Conservation (phyloP, 2,797 vertebrate species). For the Acropternis orthonyx region DNA sequence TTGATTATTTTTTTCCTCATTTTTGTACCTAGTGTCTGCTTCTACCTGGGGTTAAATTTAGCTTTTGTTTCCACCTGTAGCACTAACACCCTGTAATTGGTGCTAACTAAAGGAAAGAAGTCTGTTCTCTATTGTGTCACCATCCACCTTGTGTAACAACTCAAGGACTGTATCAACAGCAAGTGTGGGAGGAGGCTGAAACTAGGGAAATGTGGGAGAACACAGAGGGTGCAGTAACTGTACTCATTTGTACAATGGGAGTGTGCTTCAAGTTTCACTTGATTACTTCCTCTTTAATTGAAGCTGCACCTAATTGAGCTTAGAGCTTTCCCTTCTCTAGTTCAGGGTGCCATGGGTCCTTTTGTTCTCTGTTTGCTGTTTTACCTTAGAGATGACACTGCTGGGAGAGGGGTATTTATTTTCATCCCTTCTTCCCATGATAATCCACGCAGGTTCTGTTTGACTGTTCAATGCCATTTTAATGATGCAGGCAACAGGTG, state of each 20-base stretch:
- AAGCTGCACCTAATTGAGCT: neutral
- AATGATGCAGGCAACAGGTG: conserved; percentile 38
- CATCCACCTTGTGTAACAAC: neutral
- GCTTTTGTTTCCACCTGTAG: neutral
- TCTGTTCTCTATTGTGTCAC: neutral
- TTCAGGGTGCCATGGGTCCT: neutral
- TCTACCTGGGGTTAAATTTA: neutral
- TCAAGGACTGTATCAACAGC: rapidly evolving
- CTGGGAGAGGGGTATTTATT: conserved; percentile 14
- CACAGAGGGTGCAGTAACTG: neutral
- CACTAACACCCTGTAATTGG: neutral
- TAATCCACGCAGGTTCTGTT: conserved; percentile 13
- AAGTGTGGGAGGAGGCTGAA: neutral
- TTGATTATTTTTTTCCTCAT: neutral
- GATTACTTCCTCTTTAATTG: conserved; percentile 1
- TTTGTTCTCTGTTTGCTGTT: neutral
- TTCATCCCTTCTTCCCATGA: conserved; percentile 24
- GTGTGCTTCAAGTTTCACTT: neutral
- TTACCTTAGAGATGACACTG: neutral
- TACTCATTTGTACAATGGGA: neutral
- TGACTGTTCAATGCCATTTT: neutral
- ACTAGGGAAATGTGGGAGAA: neutral
- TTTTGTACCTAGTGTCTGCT: neutral
- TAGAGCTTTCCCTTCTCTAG: neutral
- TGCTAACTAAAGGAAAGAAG: neutral